These are phyloP conservation scores for Trissolcus brochymenae DNA, from an alignment of 2,888 invertebrate genomes.

Conservation along the genomic window DNA sequence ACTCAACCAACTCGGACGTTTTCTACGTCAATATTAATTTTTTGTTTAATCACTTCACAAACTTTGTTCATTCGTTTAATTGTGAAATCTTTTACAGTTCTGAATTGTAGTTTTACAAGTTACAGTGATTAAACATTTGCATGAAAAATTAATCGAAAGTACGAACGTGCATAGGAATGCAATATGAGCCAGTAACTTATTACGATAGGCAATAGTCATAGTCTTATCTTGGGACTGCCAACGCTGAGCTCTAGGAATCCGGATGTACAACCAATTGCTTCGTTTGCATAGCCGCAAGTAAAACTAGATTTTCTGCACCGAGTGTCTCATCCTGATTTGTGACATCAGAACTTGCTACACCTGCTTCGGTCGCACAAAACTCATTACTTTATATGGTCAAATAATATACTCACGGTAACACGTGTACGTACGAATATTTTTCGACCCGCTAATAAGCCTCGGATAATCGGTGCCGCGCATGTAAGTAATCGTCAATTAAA, in stretches of 20 bases:
- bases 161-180: conserved; percentile 12
- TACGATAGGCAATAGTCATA: conserved; percentile 29
- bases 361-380: conserved; percentile 10
- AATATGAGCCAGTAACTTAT: conserved; percentile 33
- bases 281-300: conserved; percentile 51
- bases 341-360: conserved; percentile 19
- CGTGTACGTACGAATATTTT: neutral
- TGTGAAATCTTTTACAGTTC: too few species aligned
- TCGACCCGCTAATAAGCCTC: conserved; percentile 10
- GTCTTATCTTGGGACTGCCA: conserved; percentile 36
- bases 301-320: conserved; percentile 43
- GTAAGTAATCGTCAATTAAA: conserved; percentile 13
- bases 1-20: too few species aligned
- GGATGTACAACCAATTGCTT: conserved; percentile 49
- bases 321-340: conserved; percentile 41
- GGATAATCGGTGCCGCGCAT: neutral
- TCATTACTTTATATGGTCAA: conserved; percentile 4
- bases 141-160: conserved; percentile 7
- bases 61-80: too few species aligned
- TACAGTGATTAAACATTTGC: conserved; percentile 11
- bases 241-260: conserved; percentile 47
- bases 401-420: neutral
- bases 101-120: neutral
- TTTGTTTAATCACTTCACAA: too few species aligned
- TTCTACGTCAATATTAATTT: too few species aligned